Base-by-base conservation (phyloP, 2,888 invertebrate species). In the Melipona bicolor region DNA sequence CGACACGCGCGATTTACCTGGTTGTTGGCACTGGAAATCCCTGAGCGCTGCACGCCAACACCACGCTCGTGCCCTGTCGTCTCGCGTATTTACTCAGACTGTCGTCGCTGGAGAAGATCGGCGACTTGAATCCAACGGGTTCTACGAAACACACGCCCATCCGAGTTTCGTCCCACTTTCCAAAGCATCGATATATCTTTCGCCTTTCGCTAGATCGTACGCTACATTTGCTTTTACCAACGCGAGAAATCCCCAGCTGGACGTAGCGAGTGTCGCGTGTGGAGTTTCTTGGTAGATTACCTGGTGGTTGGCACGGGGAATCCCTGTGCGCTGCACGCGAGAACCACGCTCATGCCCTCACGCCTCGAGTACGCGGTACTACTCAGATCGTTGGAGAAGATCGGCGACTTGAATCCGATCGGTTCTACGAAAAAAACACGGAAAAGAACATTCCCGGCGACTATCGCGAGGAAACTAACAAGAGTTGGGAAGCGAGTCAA, bases 281-380 rank as follows among this genome's bases (percentile, higher is more conserved):
- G 43, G 43, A 24, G 24, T 43, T n/a, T n/a, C 43, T 43, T 56
- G 56, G n/a, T n/a, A 56, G 15, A 21, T 96, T 96, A 97, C 97
- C 97, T 96, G 95, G 96, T 96, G 89, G 95, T 92, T 59, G 97
- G 97, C 81, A 96, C 96, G 71, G 97, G 97, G 95, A 95, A 97
- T 77, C 96, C 96, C 94, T 97, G 97, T 86, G 97, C 97, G 95
- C 96, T 90, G 93, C 94, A 90, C 90, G 93, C 79, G 91, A 93
- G 83, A 90, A 93, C 88, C 93, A 94, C 90, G 88, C 93, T 87
- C 92, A 92, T 84, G 90, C 92, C 87, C 93, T 92, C 85, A 88
- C 94, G 92, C 92, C 94, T 90, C 86, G 95, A 94, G 93, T 96
- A 97, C 69, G 96, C 95, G 92, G 96, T 96, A 86, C 95, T 95